A percentile compares a stretch with the other conserved stretches of the same genome.
These are phyloP conservation scores for Eristalis pertinax DNA, from an alignment of 2,888 invertebrate species.

Conservation along the genomic window DNA sequence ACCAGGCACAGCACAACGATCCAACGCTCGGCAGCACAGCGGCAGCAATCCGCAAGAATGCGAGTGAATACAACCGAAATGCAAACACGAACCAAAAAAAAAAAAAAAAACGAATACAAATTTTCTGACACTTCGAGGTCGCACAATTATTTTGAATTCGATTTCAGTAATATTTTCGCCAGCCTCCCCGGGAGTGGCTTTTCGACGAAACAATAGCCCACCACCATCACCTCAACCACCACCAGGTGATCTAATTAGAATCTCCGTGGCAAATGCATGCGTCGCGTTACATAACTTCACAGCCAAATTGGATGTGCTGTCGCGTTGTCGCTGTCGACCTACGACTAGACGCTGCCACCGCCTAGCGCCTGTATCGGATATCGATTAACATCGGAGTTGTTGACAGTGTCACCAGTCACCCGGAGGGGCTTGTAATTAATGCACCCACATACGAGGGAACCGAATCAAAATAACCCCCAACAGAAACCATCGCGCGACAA, in stretches of 20 bases:
- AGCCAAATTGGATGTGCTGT: too few species aligned
- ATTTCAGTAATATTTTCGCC: background rate
- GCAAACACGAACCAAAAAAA: background rate
- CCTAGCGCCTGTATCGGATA: slow-evolving; percentile 2
- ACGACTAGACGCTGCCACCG: background rate
- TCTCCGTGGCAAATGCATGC: background rate
- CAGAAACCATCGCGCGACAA: slow-evolving; percentile 17
- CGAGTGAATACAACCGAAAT: background rate
- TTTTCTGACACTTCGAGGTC: slow-evolving; percentile 22
- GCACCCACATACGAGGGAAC: slow-evolving; percentile 53
- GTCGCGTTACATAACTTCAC: background rate
- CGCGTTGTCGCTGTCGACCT: background rate
- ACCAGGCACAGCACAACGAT: background rate
- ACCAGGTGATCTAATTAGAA: slow-evolving; percentile 7
- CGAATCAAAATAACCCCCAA: background rate
- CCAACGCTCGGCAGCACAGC: background rate
- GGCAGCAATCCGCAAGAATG: background rate
- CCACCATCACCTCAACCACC: too few species aligned
- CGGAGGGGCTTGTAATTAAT: slow-evolving; percentile 55
- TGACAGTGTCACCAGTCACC: slow-evolving; percentile 16
- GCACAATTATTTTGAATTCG: slow-evolving; percentile 12
- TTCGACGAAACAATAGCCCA: background rate
- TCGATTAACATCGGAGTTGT: slow-evolving; percentile 31
- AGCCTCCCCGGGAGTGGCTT: background rate
- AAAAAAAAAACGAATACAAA: background rate